phyloP scores from a whole-genome alignment of 2,888 invertebrate species.

The Tetranychus piercei region DNA sequence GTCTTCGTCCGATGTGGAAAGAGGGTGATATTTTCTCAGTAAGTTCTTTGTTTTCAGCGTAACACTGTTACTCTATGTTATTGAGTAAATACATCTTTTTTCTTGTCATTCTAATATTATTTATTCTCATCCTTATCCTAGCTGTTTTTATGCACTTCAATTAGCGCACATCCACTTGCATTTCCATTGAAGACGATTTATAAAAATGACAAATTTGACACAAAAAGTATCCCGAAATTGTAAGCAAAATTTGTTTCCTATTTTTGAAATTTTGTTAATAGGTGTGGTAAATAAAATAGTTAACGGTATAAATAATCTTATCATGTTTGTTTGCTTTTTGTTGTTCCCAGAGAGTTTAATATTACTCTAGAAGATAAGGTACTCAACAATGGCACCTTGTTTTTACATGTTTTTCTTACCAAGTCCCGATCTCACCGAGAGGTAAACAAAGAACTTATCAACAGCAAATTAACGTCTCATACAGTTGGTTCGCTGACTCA shows the following conservation, averaged over 20 bases:
- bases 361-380: conserved; percentile 54
- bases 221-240: not conserved
- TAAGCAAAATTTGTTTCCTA: conserved; percentile 8
- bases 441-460: conserved; percentile 35
- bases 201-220: not conserved
- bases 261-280: too few relatives aligned
- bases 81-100: not conserved
- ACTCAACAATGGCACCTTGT: conserved; percentile 63
- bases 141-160: conserved; percentile 23
- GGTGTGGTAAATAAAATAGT: not conserved
- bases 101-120: not conserved
- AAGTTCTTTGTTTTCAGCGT: not conserved
- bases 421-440: conserved; percentile 15
- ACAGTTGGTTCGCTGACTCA: conserved; percentile 50
- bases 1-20: conserved; percentile 30
- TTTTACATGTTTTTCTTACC: conserved; percentile 52
- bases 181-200: conserved; percentile 15
- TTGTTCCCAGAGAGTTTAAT: conserved; percentile 42
- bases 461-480: conserved; percentile 39
- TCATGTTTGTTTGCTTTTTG: conserved; percentile 10
- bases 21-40: conserved; percentile 28
- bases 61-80: not conserved
- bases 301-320: not conserved
- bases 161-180: conserved; percentile 15
- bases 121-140: conserved; percentile 12